Conservation (phyloP, 2,113 vertebrate species). For the Micromys minutus region DNA sequence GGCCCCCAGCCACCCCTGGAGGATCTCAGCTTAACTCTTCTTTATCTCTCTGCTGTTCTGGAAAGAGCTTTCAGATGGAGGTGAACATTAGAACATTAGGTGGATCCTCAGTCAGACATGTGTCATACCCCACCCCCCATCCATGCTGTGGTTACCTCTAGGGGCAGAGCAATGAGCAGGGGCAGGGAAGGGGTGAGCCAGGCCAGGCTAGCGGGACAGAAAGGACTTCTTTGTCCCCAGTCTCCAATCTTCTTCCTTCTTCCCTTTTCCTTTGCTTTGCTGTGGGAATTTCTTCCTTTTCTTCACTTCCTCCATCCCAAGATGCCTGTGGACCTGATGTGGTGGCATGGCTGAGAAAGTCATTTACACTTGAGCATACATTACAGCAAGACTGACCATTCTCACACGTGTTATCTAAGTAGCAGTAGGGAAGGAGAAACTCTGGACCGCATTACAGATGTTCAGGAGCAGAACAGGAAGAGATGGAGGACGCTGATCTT, state of each 20-base stretch:
- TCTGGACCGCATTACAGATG: accelerated
- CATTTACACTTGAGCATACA: background rate
- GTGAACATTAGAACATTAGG: background rate
- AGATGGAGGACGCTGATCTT: background rate
- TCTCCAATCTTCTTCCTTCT: background rate
- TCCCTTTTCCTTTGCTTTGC: background rate
- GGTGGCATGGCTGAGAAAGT: background rate
- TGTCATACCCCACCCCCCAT: background rate
- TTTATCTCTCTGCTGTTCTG: background rate
- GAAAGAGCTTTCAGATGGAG: background rate
- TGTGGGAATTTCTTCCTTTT: background rate
- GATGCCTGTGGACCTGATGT: background rate
- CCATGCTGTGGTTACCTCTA: background rate
- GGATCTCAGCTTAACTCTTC: background rate
- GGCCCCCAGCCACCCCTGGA: background rate
- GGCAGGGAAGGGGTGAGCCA: background rate
- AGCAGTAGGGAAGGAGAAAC: background rate
- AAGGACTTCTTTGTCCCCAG: background rate
- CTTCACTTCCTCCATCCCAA: background rate
- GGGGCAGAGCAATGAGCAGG: background rate
- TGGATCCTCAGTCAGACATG: background rate
- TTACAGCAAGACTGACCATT: background rate
- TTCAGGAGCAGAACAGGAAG: background rate
- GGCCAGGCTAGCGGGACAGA: background rate
- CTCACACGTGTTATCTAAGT: background rate